A percentile compares a stretch with the other conserved stretches of the same genome.
phyloP scores from a whole-genome alignment of 1,140 invertebrate species.

The Drosophila willistoni region DNA sequence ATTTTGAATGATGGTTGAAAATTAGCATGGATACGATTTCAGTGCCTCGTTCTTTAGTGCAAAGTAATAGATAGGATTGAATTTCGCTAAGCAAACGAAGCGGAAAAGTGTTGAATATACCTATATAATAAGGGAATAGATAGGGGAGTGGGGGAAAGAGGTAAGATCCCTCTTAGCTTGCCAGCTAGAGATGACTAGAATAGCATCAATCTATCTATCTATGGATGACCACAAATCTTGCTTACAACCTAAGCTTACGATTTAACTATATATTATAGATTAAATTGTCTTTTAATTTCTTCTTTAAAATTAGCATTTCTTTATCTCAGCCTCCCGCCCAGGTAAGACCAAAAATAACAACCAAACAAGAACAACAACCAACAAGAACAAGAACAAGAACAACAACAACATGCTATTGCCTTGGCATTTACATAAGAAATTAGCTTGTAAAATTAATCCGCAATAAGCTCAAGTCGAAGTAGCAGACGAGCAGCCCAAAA shows the following conservation, averaged over 20 bases:
- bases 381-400: not conserved
- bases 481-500: slow-evolving; percentile 61
- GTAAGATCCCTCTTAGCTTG: not conserved
- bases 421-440: slow-evolving; percentile 81
- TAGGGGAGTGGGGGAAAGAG: not conserved
- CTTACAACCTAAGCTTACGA: slow-evolving; percentile 23
- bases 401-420: slow-evolving; percentile 65
- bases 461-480: slow-evolving; percentile 74
- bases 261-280: slow-evolving; percentile 72
- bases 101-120: slow-evolving; percentile 38
- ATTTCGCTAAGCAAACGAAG: slow-evolving; percentile 38
- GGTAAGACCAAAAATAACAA: slow-evolving; percentile 19
- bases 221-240: not conserved
- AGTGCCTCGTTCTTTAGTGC: slow-evolving; percentile 40
- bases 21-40: slow-evolving; percentile 81
- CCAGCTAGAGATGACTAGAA: not conserved
- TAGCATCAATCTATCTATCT: slow-evolving; percentile 8
- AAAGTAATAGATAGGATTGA: slow-evolving; percentile 56
- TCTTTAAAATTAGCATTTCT: slow-evolving; percentile 66
- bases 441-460: slow-evolving; percentile 83
- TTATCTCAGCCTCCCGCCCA: slow-evolving; percentile 13
- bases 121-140: not conserved
- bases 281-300: slow-evolving; percentile 78
- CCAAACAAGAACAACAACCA: not conserved
- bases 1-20: slow-evolving; percentile 61